Evolutionary conservation across 2,797 vertebrate genomes (phyloP), one percentile per base, ranked within the genome.

Genomic region (Merluccius polli): DNA sequence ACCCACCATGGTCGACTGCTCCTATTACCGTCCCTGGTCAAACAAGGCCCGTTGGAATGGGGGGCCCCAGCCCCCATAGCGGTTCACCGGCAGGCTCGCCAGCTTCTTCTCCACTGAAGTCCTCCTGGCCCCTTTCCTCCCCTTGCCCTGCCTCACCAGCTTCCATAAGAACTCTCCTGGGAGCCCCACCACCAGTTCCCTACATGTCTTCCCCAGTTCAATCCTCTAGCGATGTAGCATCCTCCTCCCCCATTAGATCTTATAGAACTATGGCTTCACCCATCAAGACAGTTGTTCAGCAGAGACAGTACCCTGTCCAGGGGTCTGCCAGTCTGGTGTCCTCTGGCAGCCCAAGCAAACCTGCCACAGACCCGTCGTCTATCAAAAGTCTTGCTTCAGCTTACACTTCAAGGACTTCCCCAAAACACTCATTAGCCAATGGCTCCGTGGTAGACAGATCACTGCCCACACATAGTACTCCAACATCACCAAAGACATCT

Each of bases 101-200:
- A 94, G 95, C 95, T 94, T 95, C 96, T 94, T 98, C 98, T 95
- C 97, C 98, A 91, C 89, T 99, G 93, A 99, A 97, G 94, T 96
- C 97, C 75, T 89, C 95, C 85, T 99, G 98, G 98, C 95, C 96
- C 84, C 94, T 85, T 1, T 81, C 86, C 0, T 77, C 92, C 83
- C 83, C 86, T 0, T 87, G 87, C 78, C 85, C 85, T 81, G 86
- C 96, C 87, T 97, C 96, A 89, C 89, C 95, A 87, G 94, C 96
- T 90, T 94, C 95, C 87, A 94, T 98, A 92, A 97, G 95, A 95
- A 94, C 95, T 84, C 94, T 94, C 0, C 84, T 97, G 85, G 97
- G 95, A 93, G 92, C 94, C 70, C 95, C 96, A 87, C 73, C 86
- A 72, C 75, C 81, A 71, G 59, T 73, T 77, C 84, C 87, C 75